These are phyloP conservation scores for Limonius californicus DNA, from an alignment of 1,140 invertebrate genomes.

Conservation along the genomic window DNA sequence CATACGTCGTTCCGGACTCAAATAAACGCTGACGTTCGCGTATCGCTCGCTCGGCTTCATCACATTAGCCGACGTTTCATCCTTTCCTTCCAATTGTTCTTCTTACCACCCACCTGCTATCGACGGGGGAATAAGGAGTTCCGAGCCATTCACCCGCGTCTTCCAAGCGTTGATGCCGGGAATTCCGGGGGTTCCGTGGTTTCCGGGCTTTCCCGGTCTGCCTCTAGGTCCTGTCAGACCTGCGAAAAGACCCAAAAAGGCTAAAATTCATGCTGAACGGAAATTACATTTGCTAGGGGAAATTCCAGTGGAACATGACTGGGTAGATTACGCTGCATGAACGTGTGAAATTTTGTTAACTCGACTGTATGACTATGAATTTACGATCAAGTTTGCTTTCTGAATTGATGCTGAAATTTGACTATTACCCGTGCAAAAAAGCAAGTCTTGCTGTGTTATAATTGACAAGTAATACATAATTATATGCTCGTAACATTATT, in stretches of 20 bases:
- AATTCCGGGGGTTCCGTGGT: conserved; percentile 62
- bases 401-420: too few species aligned
- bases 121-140: conserved; percentile 74
- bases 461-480: too few species aligned
- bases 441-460: too few species aligned
- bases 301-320: not conserved
- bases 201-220: conserved; percentile 62
- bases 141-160: conserved; percentile 59
- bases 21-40: not conserved
- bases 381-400: too few species aligned
- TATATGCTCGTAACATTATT: too few species aligned
- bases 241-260: conserved; percentile 30
- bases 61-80: not conserved
- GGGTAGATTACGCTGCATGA: conserved; percentile 39
- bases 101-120: conserved; percentile 53
- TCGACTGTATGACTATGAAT: too few species aligned
- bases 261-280: not conserved
- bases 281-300: conserved; percentile 7
- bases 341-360: too few species aligned
- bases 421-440: too few species aligned
- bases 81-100: not conserved
- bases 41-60: not conserved
- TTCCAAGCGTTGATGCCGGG: conserved; percentile 67
- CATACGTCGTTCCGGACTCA: not conserved
- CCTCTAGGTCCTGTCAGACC: conserved; percentile 68